Evolutionary conservation across 1,140 invertebrate species (phyloP).

Genomic region (Helicoverpa armigera): DNA sequence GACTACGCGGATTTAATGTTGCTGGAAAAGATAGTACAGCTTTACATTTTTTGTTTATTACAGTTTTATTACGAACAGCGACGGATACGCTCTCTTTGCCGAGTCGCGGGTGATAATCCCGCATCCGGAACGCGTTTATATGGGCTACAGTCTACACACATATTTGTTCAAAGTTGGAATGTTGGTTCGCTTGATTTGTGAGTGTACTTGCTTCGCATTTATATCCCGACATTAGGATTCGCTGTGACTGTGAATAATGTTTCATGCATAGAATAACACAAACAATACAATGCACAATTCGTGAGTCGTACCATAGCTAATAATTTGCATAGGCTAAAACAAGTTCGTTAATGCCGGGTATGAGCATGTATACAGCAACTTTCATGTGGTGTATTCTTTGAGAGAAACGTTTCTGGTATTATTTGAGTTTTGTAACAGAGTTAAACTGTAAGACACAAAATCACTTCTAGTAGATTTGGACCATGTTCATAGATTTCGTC

Average conservation of each 20-base stretch:
- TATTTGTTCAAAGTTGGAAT: slow-evolving; percentile 22
- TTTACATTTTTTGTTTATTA: slow-evolving; percentile 1
- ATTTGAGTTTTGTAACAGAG: neutral
- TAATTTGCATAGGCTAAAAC: slow-evolving; percentile 13
- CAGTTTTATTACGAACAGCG: slow-evolving; percentile 3
- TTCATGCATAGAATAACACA: slow-evolving; percentile 34
- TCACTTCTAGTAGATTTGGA: neutral
- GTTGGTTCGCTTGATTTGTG: slow-evolving; percentile 33
- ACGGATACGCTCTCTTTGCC: slow-evolving; percentile 29
- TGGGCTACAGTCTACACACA: slow-evolving; percentile 14
- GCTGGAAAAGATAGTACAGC: slow-evolving; percentile 25
- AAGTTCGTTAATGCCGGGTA: neutral
- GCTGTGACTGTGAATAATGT: slow-evolving; percentile 38
- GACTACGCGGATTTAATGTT: slow-evolving; percentile 48
- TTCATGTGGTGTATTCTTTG: too few species aligned
- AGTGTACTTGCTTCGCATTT: slow-evolving; percentile 37
- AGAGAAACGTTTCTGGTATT: too few species aligned
- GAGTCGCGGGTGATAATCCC: slow-evolving; percentile 35
- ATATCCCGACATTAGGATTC: slow-evolving; percentile 38
- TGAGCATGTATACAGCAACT: neutral
- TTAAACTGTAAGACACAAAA: neutral
- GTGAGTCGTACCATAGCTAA: slow-evolving; percentile 14
- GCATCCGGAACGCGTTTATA: slow-evolving; percentile 37
- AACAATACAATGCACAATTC: slow-evolving; percentile 30
- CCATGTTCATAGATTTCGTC: slow-evolving; percentile 7